Evolutionary conservation across 2,797 vertebrate genomes (phyloP).

Genomic region (Parambassis ranga): DNA sequence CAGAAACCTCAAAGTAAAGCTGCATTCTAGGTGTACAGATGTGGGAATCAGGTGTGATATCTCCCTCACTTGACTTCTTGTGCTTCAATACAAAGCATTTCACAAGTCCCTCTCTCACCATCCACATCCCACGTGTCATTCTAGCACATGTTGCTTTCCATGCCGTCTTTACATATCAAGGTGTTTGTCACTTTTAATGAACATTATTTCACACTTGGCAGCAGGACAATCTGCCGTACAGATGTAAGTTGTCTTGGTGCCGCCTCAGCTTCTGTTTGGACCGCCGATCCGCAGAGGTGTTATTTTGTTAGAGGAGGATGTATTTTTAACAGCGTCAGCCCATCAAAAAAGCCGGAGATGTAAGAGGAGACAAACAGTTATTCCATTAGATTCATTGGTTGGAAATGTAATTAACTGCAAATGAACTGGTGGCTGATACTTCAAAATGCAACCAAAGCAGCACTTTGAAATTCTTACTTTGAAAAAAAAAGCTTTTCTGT

Average conservation of each 20-base stretch:
- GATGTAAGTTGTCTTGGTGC: conserved; percentile 64
- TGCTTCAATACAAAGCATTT: conserved; percentile 55
- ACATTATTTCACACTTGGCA: conserved; percentile 74
- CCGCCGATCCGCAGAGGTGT: conserved; percentile 68
- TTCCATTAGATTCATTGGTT: conserved; percentile 57
- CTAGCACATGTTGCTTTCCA: conserved; percentile 64
- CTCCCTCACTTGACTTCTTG: conserved; percentile 5
- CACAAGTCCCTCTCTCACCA: conserved; percentile 50
- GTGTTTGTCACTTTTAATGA: conserved; percentile 80
- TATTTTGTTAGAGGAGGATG: conserved; percentile 69
- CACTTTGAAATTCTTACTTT: conserved; percentile 71
- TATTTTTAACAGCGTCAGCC: conserved; percentile 74
- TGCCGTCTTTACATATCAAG: conserved; percentile 66
- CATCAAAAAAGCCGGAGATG: conserved; percentile 69
- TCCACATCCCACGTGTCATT: conserved; percentile 55
- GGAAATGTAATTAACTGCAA: conserved; percentile 77
- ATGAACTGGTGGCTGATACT: conserved; percentile 61
- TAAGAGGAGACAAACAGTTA: conserved; percentile 54
- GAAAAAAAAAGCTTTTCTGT: conserved; percentile 53
- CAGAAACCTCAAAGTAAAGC: not conserved
- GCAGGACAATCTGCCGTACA: conserved; percentile 65
- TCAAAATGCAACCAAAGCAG: conserved; percentile 61
- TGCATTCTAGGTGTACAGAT: conserved; percentile 16
- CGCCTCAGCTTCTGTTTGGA: conserved; percentile 48
- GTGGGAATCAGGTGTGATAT: conserved; percentile 15